phyloP scores from a whole-genome alignment of 2,888 invertebrate species.

The Synergus itoensis region DNA sequence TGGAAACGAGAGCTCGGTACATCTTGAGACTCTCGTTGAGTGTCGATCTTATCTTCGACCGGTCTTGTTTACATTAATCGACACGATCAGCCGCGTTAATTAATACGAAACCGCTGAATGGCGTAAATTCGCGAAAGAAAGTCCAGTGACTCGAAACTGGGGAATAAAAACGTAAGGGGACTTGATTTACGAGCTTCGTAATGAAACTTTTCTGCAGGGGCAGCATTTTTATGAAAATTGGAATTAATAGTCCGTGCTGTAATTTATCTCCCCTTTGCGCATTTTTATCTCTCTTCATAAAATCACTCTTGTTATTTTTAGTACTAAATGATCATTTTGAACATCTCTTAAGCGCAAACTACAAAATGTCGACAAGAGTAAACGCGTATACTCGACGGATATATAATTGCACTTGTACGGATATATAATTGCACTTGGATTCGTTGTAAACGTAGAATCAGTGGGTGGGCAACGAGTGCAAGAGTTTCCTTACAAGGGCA shows the following conservation, averaged over 20 bases:
- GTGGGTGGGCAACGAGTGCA: slow-evolving; percentile 52
- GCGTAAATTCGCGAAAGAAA: slow-evolving; percentile 27
- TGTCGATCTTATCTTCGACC: slow-evolving; percentile 18
- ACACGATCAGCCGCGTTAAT: slow-evolving; percentile 44
- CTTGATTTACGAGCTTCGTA: not conserved
- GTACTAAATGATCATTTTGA: no score
- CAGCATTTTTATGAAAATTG: no score
- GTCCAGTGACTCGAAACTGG: not conserved
- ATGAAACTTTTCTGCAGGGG: not conserved
- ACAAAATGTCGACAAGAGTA: no score
- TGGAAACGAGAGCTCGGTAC: slow-evolving; percentile 12
- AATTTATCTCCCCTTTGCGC: no score
- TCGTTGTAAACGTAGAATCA: slow-evolving; percentile 5
- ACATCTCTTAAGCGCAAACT: no score
- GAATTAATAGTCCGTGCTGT: no score
- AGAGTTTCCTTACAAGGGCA: slow-evolving; percentile 52
- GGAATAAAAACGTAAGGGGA: not conserved
- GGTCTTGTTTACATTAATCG: slow-evolving; percentile 43
- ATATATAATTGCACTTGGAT: not conserved
- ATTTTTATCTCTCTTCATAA: no score
- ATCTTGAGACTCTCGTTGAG: not conserved
- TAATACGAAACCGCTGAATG: slow-evolving; percentile 37
- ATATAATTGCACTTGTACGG: not conserved
- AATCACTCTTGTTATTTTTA: no score
- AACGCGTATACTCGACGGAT: no score